Conservation (phyloP, 1,140 invertebrate genomes). For the Drosophila cardini region DNA sequence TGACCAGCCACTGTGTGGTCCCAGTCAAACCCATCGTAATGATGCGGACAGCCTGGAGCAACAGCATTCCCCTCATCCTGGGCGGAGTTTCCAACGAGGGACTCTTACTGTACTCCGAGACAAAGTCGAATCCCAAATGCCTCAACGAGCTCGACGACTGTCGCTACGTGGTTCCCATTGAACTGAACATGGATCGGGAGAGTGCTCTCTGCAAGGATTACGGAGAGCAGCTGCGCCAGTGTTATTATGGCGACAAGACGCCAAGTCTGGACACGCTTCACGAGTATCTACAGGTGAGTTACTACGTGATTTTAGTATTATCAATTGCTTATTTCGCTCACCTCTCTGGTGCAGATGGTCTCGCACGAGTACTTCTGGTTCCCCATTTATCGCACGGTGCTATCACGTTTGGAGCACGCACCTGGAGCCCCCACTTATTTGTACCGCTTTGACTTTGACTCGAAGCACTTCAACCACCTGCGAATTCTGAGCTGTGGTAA, state of each 20-base stretch:
- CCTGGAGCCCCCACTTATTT: slow-evolving; percentile 84
- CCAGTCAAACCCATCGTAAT: slow-evolving; percentile 77
- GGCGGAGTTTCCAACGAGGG: slow-evolving; percentile 84
- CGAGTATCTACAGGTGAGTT: slow-evolving; percentile 75
- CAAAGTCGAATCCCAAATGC: slow-evolving; percentile 76
- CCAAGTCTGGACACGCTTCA: slow-evolving; percentile 77
- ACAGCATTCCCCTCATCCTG: slow-evolving; percentile 84
- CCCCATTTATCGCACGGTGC: slow-evolving; percentile 84
- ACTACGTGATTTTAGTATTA: neutral
- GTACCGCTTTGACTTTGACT: slow-evolving; percentile 85
- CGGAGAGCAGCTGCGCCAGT: slow-evolving; percentile 67
- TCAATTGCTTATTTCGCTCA: slow-evolving; percentile 10
- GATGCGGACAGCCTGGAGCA: slow-evolving; percentile 83
- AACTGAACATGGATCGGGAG: slow-evolving; percentile 76
- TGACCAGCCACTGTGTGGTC: slow-evolving; percentile 75
- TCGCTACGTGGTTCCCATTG: slow-evolving; percentile 76
- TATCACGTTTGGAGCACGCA: slow-evolving; percentile 79
- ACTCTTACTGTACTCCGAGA: slow-evolving; percentile 76
- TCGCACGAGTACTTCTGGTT: slow-evolving; percentile 85
- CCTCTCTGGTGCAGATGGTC: slow-evolving; percentile 65
- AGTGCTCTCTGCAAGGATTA: slow-evolving; percentile 78
- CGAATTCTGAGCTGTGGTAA: slow-evolving; percentile 84
- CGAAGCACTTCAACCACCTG: slow-evolving; percentile 81
- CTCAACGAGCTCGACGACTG: slow-evolving; percentile 79
- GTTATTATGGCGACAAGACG: slow-evolving; percentile 79